Percentiles rank a stretch among this genome's conserved stretches.
Conservation (phyloP, 2,113 vertebrate genomes). For the Chionis minor region DNA sequence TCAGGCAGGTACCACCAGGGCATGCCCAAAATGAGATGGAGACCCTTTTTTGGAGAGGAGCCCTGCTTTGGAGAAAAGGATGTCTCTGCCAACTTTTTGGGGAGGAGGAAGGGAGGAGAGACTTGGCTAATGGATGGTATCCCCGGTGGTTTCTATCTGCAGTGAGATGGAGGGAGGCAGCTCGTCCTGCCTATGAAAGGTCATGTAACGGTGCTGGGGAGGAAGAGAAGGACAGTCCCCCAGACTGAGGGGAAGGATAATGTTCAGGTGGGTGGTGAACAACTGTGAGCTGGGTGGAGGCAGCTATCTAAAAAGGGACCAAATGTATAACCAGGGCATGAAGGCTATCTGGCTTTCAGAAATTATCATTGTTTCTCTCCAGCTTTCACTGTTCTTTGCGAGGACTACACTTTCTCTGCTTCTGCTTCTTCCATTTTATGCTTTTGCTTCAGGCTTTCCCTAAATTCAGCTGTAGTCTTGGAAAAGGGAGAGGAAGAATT, state of each 20-base stretch:
- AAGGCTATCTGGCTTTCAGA: background rate
- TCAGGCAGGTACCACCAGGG: background rate
- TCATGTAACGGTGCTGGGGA: background rate
- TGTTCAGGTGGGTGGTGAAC: background rate
- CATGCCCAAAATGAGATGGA: background rate
- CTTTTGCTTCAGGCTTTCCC: background rate
- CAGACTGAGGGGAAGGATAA: background rate
- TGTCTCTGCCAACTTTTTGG: background rate
- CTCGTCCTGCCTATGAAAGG: rapidly evolving
- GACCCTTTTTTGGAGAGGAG: background rate
- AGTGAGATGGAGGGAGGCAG: background rate
- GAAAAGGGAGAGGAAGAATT: background rate
- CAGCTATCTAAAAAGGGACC: background rate
- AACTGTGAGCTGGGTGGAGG: background rate
- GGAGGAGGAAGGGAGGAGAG: background rate
- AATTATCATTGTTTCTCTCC: background rate
- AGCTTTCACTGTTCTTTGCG: background rate
- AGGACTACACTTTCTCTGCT: background rate
- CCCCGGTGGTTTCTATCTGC: background rate
- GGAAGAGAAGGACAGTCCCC: background rate
- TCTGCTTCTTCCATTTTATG: background rate
- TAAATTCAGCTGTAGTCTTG: background rate
- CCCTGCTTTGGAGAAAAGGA: background rate
- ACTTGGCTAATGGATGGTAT: background rate
- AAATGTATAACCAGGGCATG: background rate